These are phyloP conservation scores for Osmerus mordax DNA, from an alignment of 2,113 vertebrate species.

Conservation along the genomic window DNA sequence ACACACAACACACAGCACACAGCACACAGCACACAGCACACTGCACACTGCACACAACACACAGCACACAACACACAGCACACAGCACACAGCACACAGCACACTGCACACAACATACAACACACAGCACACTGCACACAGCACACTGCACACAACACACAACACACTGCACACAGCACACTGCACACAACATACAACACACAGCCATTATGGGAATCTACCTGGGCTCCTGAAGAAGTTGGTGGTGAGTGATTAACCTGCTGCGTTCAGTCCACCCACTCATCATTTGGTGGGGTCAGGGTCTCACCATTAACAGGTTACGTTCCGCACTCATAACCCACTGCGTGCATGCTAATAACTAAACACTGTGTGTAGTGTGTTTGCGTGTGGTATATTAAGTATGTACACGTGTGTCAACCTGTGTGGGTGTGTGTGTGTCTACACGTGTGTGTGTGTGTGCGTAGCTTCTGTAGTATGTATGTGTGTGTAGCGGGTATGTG, in stretches of 20 bases:
- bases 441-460: not conserved
- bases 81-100: not conserved
- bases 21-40: too few species aligned
- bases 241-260: too few species aligned
- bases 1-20: not conserved
- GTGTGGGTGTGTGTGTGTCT: not conserved
- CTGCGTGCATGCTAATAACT: not conserved
- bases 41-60: conserved; percentile 29
- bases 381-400: not conserved
- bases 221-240: too few species aligned
- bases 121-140: too few species aligned
- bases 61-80: too few species aligned
- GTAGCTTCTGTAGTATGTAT: not conserved
- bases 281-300: conserved; percentile 28
- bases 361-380: too few species aligned
- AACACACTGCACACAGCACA: too few species aligned
- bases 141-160: too few species aligned
- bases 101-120: too few species aligned
- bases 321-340: conserved; percentile 29
- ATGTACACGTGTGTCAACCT: not conserved
- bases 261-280: conserved; percentile 29
- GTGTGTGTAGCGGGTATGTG: too few species aligned
- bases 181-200: too few species aligned
- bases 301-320: conserved; percentile 38
- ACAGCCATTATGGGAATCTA: too few species aligned